A percentile compares a stretch with the other conserved stretches of the same genome.
Evolutionary conservation across 2,888 invertebrate genomes (phyloP).

Genomic region (Alloplasta piceator): DNA sequence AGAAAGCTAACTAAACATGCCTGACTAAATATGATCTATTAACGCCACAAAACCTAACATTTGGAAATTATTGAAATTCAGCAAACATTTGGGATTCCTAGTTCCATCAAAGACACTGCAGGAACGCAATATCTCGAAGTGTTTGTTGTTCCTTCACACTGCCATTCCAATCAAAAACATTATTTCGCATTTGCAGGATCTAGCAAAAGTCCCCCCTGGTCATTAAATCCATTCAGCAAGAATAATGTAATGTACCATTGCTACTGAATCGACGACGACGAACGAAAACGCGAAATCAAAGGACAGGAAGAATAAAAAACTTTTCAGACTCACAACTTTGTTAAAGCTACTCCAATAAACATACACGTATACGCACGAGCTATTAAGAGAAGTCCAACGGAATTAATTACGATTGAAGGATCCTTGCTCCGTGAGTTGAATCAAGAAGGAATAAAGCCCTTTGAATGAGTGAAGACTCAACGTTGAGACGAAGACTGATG

Average conservation of each 20-base stretch:
- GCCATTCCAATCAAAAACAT: too few relatives aligned
- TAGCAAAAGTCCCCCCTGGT: too few relatives aligned
- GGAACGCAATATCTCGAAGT: too few relatives aligned
- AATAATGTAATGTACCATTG: slow-evolving; percentile 11
- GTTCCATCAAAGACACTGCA: too few relatives aligned
- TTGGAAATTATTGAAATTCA: too few relatives aligned
- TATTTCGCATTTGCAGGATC: too few relatives aligned
- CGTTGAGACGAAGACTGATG: neutral
- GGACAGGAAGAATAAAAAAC: slow-evolving; percentile 22
- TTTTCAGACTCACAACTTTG: neutral
- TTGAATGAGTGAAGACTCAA: slow-evolving; percentile 12
- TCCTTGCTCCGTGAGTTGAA: slow-evolving; percentile 27
- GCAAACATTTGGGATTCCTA: too few relatives aligned
- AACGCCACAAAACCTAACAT: too few relatives aligned
- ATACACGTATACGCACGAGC: slow-evolving; percentile 11
- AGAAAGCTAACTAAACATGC: too few relatives aligned
- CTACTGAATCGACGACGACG: slow-evolving; percentile 16
- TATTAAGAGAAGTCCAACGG: slow-evolving; percentile 21
- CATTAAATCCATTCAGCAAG: too few relatives aligned
- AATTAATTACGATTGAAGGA: slow-evolving; percentile 51
- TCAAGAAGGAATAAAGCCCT: slow-evolving; percentile 20
- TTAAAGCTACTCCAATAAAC: neutral
- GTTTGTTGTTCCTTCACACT: too few relatives aligned
- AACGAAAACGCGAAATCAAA: slow-evolving; percentile 9
- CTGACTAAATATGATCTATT: too few relatives aligned